These are phyloP conservation scores for Acinonyx jubatus DNA, from an alignment of 2,113 vertebrate species.

Conservation along the genomic window DNA sequence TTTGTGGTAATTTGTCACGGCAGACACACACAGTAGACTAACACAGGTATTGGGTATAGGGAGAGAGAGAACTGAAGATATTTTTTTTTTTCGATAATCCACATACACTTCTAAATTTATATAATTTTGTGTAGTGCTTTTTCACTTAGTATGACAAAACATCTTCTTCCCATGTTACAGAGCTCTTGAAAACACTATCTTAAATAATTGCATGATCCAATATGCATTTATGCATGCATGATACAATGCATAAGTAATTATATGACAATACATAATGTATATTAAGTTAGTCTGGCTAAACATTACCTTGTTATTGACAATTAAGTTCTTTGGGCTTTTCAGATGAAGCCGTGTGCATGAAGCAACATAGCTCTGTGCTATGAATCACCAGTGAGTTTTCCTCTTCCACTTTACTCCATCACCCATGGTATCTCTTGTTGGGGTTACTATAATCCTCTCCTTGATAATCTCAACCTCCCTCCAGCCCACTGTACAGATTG, in stretches of 20 bases:
- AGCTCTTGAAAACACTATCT: not conserved
- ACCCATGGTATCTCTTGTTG: not conserved
- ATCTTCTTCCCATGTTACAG: not conserved
- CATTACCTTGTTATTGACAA: not conserved
- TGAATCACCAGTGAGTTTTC: not conserved
- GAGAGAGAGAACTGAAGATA: not conserved
- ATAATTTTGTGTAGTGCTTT: not conserved
- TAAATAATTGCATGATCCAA: not conserved
- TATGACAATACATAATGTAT: not conserved
- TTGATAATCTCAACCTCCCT: not conserved
- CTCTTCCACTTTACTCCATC: not conserved
- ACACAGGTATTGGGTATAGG: not conserved
- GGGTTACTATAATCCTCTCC: not conserved
- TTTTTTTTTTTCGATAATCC: not conserved
- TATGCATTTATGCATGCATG: not conserved
- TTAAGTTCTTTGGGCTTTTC: not conserved
- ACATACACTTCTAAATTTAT: not conserved
- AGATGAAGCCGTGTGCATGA: not conserved
- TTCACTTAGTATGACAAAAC: not conserved
- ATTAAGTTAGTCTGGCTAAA: not conserved
- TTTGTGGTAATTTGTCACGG: not conserved
- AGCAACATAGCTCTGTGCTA: not conserved
- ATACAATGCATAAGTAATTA: not conserved
- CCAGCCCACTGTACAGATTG: not conserved
- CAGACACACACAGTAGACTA: not conserved